Evolutionary conservation across 2,797 vertebrate species (phyloP), one percentile per base, ranked within the genome.

Genomic region (Botia kubotai): DNA sequence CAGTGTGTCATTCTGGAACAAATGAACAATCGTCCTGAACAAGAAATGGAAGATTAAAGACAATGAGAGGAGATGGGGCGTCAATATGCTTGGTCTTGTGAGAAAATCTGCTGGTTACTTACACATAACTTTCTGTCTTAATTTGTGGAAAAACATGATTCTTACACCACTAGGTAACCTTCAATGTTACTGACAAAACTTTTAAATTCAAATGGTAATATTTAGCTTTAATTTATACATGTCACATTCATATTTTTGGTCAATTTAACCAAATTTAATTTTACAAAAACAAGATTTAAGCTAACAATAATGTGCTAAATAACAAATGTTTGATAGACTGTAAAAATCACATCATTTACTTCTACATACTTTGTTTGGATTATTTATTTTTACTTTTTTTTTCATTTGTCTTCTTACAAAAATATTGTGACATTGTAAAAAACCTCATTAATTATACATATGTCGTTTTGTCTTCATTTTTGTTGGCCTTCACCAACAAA

Each of bases 1-100:
- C 55, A 73, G 48, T 50, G 29, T 26, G 68, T 75, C 75, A 77
- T 82, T 43, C 26, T 19, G 50, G 67, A 62, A 79, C 50, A 70
- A 33, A 33, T n/a, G 17, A 65, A n/a, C 29, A 53, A 66, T 43
- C 17, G 29, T 66, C 12, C 16, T 66, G 16, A 39, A 66, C 33
- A 43, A 39, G 63, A 39, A 65, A n/a, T 16, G 7, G 3, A 39
- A 66, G 33, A 66, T 19, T 66, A 26, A 33, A 63, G 60, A 33
- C 33, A 33, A 33, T 3, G 33, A 33, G 13, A 17, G 19, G 63
- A 69, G 43, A 43, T 26, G 65, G 23, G 6, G 33, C 21, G 5
- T 58, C 57, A 13, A 58, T 58, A 62, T 14, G 12, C 13, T 26
- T 13, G 11, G 58, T 26, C 2, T 26, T 60, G 12, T 12, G 12